These are phyloP conservation scores for Aselliscus stoliczkanus DNA, from an alignment of 2,797 vertebrate species.

Conservation along the genomic window DNA sequence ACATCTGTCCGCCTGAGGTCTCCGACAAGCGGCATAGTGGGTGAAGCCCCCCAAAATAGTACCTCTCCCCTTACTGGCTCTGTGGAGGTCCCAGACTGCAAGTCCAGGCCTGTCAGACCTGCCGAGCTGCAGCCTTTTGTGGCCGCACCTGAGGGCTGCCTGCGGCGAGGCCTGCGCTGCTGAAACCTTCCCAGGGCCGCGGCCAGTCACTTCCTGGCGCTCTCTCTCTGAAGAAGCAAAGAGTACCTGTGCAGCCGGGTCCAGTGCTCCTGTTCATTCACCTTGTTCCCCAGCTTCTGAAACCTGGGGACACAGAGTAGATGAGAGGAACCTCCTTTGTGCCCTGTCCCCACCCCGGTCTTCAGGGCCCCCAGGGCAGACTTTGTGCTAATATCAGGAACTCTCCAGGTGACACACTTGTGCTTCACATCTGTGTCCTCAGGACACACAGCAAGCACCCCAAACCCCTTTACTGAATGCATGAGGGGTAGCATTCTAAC, in stretches of 20 bases:
- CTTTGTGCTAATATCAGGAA: not conserved
- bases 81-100: not conserved
- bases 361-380: not conserved
- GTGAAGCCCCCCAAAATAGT: not conserved
- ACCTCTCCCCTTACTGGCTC: not conserved
- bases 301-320: slow-evolving; percentile 13
- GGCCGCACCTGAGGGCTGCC: rapidly evolving
- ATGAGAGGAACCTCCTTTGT: not conserved
- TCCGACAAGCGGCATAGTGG: not conserved
- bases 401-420: not conserved
- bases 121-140: not conserved
- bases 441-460: not conserved
- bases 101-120: not conserved
- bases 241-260: not conserved
- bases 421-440: not conserved
- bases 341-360: rapidly evolving
- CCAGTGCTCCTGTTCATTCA: not conserved
- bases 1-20: not conserved
- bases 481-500: rapidly evolving
- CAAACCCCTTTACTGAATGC: not conserved
- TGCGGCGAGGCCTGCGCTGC: not conserved
- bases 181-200: rapidly evolving
- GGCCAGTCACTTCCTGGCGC: not conserved
- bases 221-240: slow-evolving; percentile 22
- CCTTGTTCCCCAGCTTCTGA: not conserved